Base-by-base conservation (phyloP, 2,888 invertebrate species). In the Philonicus albiceps region DNA sequence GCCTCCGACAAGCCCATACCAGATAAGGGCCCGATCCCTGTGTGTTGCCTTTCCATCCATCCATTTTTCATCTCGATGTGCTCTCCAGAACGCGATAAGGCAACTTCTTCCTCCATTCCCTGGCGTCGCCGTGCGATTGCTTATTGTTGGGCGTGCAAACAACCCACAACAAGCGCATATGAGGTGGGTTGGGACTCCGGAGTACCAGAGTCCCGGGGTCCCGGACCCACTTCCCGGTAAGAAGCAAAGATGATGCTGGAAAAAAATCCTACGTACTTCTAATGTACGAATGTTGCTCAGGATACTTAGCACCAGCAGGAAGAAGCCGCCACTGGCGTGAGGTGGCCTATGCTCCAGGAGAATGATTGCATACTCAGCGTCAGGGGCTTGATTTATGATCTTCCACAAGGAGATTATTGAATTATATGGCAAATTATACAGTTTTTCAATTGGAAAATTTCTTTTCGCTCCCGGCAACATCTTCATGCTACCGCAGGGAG, bases 351-450 rank as follows among this genome's bases (percentile, higher is more conserved):
- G 34, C 19, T 64, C 72, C 34, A 22, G 72, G 64, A 37, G 80
- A 11, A 83, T 83, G 83, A 74, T 74, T 85, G 85, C 73, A 85
- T 55, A 86, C 75, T 76, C 86, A 76, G 64, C 86, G 76, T 86
- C 85, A 86, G 83, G 86, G 85, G 85, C 74, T 86, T 86, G 87
- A 87, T 87, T 87, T 86, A 87, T 87, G 87, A 85, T 86, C 86
- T 83, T 72, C 83, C 49, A 19, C 72, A 87, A 85, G 81, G 40
- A 86, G 86, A 87, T 87, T 87, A 87, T 87, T 87, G 87, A 87
- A 87, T 87, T 87, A 87, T 87, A 87, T 86, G 87, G 87, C 87
- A 87, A 87, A 87, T 86, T 87, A 87, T 87, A 86, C 78, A 83
- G 73, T 87, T 86, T 87, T 87, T 87, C 87, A 87, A 87, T 87